A percentile compares a stretch with the other conserved stretches of the same genome.
These are phyloP conservation scores for Altica lythri DNA, from an alignment of 2,888 invertebrate genomes.

Conservation along the genomic window DNA sequence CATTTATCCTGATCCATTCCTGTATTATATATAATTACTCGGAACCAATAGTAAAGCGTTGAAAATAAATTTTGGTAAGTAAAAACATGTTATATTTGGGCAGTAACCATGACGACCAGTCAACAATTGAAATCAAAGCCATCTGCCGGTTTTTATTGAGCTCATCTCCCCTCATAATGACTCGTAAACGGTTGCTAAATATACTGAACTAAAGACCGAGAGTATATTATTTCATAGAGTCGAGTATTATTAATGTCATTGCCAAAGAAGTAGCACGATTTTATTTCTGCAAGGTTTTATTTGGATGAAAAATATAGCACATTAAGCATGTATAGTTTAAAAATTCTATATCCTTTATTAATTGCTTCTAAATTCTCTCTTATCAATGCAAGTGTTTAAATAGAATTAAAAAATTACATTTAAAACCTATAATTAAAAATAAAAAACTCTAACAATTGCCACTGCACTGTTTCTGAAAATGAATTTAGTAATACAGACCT, in stretches of 20 bases:
- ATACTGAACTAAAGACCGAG: slow-evolving; percentile 52
- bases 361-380: too few species aligned
- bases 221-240: slow-evolving; percentile 55
- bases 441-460: too few species aligned
- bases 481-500: too few species aligned
- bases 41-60: slow-evolving; percentile 15
- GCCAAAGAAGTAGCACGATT: background rate
- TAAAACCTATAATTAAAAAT: too few species aligned
- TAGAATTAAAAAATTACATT: too few species aligned
- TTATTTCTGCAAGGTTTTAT: background rate
- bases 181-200: slow-evolving; percentile 56
- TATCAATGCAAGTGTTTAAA: too few species aligned
- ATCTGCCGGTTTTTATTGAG: slow-evolving; percentile 55
- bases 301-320: background rate
- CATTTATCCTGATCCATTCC: too few species aligned
- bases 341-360: too few species aligned
- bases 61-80: slow-evolving; percentile 46
- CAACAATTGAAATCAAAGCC: slow-evolving; percentile 55
- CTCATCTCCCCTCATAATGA: slow-evolving; percentile 48
- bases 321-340: background rate
- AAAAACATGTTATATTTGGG: slow-evolving; percentile 51
- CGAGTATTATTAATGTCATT: slow-evolving; percentile 30
- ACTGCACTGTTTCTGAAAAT: too few species aligned
- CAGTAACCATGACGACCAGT: slow-evolving; percentile 55
- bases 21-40: too few species aligned